These are phyloP conservation scores for Struthio camelus DNA, from an alignment of 2,113 vertebrate species.

Conservation along the genomic window DNA sequence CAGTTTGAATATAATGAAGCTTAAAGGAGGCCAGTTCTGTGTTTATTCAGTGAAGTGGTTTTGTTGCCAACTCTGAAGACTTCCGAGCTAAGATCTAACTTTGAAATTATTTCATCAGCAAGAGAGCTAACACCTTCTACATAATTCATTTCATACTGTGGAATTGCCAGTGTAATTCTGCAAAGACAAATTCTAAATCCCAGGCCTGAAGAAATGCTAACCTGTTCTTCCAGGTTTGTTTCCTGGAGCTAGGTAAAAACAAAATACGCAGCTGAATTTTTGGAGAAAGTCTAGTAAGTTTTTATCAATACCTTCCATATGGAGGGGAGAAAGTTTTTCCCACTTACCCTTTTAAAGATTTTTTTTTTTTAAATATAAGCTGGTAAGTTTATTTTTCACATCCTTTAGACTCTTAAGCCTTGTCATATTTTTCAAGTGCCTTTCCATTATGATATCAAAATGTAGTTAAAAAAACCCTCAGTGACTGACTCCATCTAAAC, in stretches of 20 bases:
- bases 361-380: background rate
- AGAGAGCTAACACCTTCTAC: background rate
- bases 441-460: background rate
- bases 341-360: background rate
- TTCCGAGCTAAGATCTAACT: background rate
- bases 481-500: background rate
- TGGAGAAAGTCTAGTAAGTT: background rate
- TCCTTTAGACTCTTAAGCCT: background rate
- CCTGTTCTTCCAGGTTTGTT: background rate
- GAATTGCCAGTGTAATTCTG: background rate
- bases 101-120: background rate
- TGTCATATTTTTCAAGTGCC: background rate
- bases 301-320: background rate
- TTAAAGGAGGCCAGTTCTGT: background rate
- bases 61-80: background rate
- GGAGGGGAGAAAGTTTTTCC: background rate
- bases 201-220: background rate
- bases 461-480: background rate
- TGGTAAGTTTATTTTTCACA: background rate
- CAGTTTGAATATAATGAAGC: background rate
- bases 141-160: background rate
- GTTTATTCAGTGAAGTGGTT: background rate
- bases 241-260: background rate
- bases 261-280: background rate
- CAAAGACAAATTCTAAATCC: background rate